Base-by-base conservation (phyloP, 2,888 invertebrate species). In the Drosophila prostipennis region DNA sequence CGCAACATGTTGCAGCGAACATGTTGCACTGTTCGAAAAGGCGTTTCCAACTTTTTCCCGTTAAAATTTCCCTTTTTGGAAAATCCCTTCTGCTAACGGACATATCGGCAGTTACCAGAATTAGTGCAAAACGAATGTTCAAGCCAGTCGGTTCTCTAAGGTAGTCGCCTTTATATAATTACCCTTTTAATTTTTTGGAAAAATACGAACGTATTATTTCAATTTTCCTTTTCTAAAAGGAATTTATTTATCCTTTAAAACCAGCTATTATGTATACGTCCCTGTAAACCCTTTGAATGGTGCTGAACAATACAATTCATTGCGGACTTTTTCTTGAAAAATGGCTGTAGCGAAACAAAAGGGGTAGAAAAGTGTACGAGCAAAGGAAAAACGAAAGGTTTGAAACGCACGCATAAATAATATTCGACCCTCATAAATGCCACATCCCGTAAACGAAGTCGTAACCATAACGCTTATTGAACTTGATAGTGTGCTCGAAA, bases 371-470 rank as follows among this genome's bases (percentile, higher is more conserved):
- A n/a, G 42, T 34, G 40, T 32, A 43, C 14, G 43, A 16, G 16
- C 42, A 6, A 67, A 56, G 23, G 26, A 11, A 42, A 37, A 11
- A 10, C n/a, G n/a, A 52, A 26, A 39, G 51, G 40, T 40, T 46
- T 51, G 46, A n/a, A n/a, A 16, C 6, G 29, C 32, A 32, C 19
- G 42, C 48, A 68, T 53, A 68, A 52, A 53, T 68, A 42, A 58
- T 68, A 36, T 37, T 16, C n/a, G 46, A 58, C 58, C 68, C 11
- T 68, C 40, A 68, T 58, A 69, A 56, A 56, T 49, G 56, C 67
- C 67, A 43, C 7, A 45, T 26, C 36, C 42, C 23, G 34, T 37
- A 54, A 46, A 36, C 40, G 11, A 23, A 61, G 37, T n/a, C 49
- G 3, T 39, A 40, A 6, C 10, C 16, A 14, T 40, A 48, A 37